Base-by-base conservation (phyloP, 2,113 vertebrate species). In the Gavia stellata region DNA sequence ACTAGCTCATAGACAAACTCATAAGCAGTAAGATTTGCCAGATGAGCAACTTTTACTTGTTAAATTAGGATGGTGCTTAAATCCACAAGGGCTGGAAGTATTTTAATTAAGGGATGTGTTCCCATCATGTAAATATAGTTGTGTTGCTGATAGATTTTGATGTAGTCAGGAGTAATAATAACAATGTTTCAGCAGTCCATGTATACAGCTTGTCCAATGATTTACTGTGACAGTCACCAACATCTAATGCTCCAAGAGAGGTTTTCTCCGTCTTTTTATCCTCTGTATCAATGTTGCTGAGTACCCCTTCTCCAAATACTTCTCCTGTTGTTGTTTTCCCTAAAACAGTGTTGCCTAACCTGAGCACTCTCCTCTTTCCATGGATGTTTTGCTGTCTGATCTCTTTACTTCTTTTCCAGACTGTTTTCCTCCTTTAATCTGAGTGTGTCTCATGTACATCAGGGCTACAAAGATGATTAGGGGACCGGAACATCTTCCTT, bases 371-470 rank as follows among this genome's bases (percentile, higher is more conserved):
- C 18, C 21, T 49, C 13, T 50, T 96, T 56, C 25, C 7, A 5
- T 42, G 45, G 38, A 20, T 58, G 38, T 75, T 80, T 91, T 94
- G 3, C 25, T 82, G 33, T 49, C 29, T 66, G 68, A 17, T 62
- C 14, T 92, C 26, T 84, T 79, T 56, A 21, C 20, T 88, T 89
- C 42, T 82, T 93, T 71, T 94, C 84, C 62, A 87, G 70, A 26
- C 7, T 47, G 20, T 21, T 86, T 84, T 71, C 14, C 33, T 56
- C 20, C 26, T 67, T 83, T 82, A 85, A 49, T 91, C 74, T 77
- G 52, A 18, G 14, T 65, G 31, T 90, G 14, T 80, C n/a, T 90
- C 55, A 38, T 93, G 2, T 45, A 40, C 16, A 65, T 65, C 33
- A 89, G 38, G 19, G n/a, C n/a, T n/a, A n/a, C n/a, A n/a, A n/a